phyloP scores from a whole-genome alignment of 2,888 invertebrate species.

The Trichogramma dendrolimi region DNA sequence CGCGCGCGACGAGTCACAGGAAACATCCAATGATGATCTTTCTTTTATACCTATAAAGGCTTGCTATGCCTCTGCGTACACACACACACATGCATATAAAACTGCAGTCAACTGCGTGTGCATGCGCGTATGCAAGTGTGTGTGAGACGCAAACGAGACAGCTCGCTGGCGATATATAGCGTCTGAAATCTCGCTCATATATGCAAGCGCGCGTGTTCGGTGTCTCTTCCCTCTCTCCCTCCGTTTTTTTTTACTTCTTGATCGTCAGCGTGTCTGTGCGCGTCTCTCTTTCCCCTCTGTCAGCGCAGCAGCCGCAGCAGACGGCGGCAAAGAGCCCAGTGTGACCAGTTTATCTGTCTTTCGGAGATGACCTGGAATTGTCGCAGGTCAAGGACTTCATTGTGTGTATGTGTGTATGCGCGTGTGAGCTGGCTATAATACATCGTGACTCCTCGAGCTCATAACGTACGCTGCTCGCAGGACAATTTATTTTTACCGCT shows the following conservation, averaged over 20 bases:
- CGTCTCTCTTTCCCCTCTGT: neutral
- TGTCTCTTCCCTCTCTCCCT: neutral
- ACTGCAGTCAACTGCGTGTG: neutral
- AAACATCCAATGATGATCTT: constrained; percentile 14
- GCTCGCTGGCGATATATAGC: no score
- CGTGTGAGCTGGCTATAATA: no score
- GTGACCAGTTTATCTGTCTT: constrained; percentile 24
- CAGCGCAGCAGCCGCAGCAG: neutral
- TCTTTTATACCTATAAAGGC: constrained; percentile 9
- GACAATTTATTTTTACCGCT: no score
- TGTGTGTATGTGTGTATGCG: neutral
- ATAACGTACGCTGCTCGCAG: no score
- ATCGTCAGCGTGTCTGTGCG: no score
- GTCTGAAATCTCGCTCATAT: neutral
- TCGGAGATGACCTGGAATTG: constrained; percentile 30
- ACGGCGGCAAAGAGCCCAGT: neutral
- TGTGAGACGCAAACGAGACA: no score
- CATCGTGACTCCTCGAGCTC: no score
- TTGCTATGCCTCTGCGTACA: neutral
- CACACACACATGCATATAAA: neutral
- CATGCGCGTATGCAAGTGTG: no score
- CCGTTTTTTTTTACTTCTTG: neutral
- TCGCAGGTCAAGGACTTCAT: constrained; percentile 31
- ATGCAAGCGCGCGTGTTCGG: constrained; percentile 10
- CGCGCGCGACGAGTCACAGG: neutral